Evolutionary conservation across 2,113 vertebrate species (phyloP).

Genomic region (Azemiops feae): DNA sequence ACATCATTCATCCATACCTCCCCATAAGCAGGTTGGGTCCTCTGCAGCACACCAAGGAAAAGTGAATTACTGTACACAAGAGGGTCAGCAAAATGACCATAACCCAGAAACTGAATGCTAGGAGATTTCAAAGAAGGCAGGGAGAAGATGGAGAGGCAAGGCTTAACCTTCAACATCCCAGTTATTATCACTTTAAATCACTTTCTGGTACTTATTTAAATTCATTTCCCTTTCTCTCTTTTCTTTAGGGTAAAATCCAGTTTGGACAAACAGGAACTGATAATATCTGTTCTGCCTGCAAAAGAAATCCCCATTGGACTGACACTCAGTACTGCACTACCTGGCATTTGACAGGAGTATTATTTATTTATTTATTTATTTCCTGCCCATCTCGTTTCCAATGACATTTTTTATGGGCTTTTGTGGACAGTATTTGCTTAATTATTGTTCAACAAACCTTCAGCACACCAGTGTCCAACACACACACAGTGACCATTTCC

Average conservation of each 20-base stretch:
- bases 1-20: neutral
- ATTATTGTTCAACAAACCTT: neutral
- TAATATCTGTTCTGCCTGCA: constrained; percentile 15
- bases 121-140: neutral
- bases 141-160: neutral
- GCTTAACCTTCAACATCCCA: constrained; percentile 65
- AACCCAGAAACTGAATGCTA: constrained; percentile 51
- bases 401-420: neutral
- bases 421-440: neutral
- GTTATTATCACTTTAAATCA: constrained; percentile 48
- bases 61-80: neutral
- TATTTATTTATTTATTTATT: neutral
- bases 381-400: too few relatives aligned
- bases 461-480: neutral
- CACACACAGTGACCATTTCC: neutral
- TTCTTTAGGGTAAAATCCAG: constrained; percentile 10
- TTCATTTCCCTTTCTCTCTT: constrained; percentile 24
- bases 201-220: constrained; percentile 53
- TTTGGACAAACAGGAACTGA: constrained; percentile 28
- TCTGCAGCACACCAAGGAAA: constrained; percentile 18
- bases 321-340: neutral
- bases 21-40: constrained; percentile 18
- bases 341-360: neutral
- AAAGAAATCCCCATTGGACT: neutral
- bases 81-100: constrained; percentile 21